Evolutionary conservation across 2,113 vertebrate genomes (phyloP).

Genomic region (Zosterops japonicus): DNA sequence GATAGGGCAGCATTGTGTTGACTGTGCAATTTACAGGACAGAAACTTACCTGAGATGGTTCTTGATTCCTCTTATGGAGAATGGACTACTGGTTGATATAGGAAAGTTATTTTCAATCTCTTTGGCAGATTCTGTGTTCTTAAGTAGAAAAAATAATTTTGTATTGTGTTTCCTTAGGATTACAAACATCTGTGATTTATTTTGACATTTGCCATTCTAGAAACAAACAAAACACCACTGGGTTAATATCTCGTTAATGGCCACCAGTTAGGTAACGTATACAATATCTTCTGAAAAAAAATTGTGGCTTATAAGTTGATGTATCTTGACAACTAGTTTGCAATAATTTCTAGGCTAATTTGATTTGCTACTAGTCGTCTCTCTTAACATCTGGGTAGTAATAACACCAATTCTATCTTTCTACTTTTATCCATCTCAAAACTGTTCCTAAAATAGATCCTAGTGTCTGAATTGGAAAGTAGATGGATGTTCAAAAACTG

Average conservation of each 20-base stretch:
- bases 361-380: background rate
- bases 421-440: background rate
- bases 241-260: background rate
- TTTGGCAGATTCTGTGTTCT: background rate
- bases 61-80: background rate
- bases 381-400: background rate
- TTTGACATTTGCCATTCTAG: background rate
- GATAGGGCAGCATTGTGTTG: background rate
- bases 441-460: background rate
- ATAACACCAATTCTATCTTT: background rate
- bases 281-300: background rate
- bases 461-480: background rate
- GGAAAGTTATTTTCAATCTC: background rate
- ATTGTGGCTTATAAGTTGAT: background rate
- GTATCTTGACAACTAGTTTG: background rate
- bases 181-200: background rate
- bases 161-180: background rate
- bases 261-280: background rate
- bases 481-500: background rate
- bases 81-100: background rate
- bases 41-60: background rate
- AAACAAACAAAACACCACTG: background rate
- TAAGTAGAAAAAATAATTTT: background rate
- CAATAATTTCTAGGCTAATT: background rate
- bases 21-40: background rate